Evolutionary conservation across 2,113 vertebrate species (phyloP).

Genomic region (Caracal caracal): DNA sequence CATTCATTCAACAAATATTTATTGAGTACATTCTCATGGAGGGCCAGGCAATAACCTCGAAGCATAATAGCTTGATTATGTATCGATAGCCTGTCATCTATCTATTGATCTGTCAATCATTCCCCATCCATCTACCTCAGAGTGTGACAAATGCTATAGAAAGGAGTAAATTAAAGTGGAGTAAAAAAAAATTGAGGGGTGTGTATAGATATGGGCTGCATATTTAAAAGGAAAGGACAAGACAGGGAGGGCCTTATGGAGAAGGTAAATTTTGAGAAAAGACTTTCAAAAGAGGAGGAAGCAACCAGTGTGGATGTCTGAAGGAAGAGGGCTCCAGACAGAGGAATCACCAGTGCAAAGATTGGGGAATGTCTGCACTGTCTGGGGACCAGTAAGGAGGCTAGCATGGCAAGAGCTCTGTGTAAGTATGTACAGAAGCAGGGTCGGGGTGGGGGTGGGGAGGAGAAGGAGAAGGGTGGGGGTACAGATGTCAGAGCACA

Average conservation of each 20-base stretch:
- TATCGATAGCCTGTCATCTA: neutral
- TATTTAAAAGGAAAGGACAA: neutral
- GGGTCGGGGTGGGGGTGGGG: too few species aligned
- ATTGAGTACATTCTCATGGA: neutral
- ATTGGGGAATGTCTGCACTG: neutral
- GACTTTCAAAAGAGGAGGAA: neutral
- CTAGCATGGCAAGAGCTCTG: neutral
- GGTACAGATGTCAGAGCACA: neutral
- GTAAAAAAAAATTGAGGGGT: neutral
- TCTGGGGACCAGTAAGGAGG: neutral
- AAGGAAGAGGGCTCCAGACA: neutral
- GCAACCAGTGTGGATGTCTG: neutral
- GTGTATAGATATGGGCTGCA: neutral
- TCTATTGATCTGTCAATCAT: neutral
- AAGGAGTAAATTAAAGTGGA: neutral
- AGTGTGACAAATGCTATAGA: neutral
- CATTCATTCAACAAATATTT: constrained; percentile 25
- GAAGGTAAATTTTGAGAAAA: neutral
- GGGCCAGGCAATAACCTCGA: neutral
- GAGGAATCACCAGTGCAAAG: neutral
- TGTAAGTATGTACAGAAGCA: neutral
- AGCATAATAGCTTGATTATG: neutral
- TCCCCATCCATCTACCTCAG: neutral
- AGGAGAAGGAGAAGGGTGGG: rapidly evolving
- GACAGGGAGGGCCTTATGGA: neutral